Evolutionary conservation across 2,888 invertebrate genomes (phyloP).

Genomic region (Diogma glabrata): DNA sequence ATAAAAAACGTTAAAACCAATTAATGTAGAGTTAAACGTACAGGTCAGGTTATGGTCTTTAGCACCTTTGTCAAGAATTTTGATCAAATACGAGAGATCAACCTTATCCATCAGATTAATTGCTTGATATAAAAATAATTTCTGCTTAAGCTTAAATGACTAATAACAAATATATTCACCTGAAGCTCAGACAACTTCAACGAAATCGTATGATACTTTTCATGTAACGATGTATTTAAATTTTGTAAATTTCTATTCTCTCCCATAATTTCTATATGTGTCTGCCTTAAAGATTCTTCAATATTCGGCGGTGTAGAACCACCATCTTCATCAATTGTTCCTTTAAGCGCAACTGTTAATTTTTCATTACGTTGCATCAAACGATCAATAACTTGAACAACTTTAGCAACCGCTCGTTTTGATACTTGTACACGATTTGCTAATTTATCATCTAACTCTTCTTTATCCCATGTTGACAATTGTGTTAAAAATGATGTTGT

Average conservation of each 20-base stretch:
- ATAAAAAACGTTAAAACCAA: too few relatives aligned
- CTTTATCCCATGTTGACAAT: constrained; percentile 94
- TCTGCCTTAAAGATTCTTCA: constrained; percentile 73
- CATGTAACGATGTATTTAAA: constrained; percentile 80
- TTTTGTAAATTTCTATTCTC: constrained; percentile 90
- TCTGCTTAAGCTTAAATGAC: too few relatives aligned
- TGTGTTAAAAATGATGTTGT: constrained; percentile 93
- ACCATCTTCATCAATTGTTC: constrained; percentile 26
- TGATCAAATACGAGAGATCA: too few relatives aligned
- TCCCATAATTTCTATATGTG: constrained; percentile 75
- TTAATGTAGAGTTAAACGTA: too few relatives aligned
- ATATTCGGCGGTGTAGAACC: constrained; percentile 32
- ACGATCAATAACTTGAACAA: constrained; percentile 92
- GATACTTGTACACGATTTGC: constrained; percentile 94
- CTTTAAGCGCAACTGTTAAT: constrained; percentile 77
- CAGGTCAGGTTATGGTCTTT: too few relatives aligned
- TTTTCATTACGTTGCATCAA: constrained; percentile 93
- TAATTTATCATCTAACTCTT: constrained; percentile 90
- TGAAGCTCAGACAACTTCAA: constrained; percentile 79
- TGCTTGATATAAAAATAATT: too few relatives aligned
- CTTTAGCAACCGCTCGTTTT: constrained; percentile 90
- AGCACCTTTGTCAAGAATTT: too few relatives aligned
- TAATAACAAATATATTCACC: constrained; percentile 29
- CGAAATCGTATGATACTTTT: constrained; percentile 85
- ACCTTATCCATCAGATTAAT: too few relatives aligned